phyloP scores from a whole-genome alignment of 2,888 invertebrate genomes.

The Drosophila niveifrons region DNA sequence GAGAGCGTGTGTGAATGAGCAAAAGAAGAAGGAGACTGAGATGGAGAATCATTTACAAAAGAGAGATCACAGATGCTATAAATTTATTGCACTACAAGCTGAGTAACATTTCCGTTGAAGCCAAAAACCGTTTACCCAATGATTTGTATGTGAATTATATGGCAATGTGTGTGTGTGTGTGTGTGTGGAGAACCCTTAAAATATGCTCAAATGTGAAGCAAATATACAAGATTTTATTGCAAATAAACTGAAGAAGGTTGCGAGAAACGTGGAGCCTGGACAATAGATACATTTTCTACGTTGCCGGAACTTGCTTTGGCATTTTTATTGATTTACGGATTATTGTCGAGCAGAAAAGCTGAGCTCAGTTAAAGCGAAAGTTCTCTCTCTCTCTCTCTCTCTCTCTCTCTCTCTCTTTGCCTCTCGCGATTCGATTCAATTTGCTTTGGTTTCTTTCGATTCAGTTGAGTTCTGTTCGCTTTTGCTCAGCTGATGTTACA shows the following conservation, averaged over 20 bases:
- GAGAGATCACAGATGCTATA: conserved; percentile 51
- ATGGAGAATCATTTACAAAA: background rate
- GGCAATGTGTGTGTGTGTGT: conserved; percentile 9
- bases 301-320: conserved; percentile 57
- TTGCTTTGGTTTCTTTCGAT: conserved; percentile 1
- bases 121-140: conserved; percentile 56
- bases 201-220: conserved; percentile 49
- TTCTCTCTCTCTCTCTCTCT: too few relatives aligned
- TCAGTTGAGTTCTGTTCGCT: conserved; percentile 18
- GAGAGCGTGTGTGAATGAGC: background rate
- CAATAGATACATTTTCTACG: conserved; percentile 54
- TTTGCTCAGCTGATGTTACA: conserved; percentile 61
- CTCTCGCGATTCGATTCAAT: conserved; percentile 11
- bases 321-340: conserved; percentile 76
- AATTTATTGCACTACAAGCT: conserved; percentile 63
- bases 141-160: conserved; percentile 42
- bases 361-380: conserved; percentile 29
- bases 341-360: conserved; percentile 44
- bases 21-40: background rate
- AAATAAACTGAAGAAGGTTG: conserved; percentile 42
- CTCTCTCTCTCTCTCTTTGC: too few relatives aligned
- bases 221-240: conserved; percentile 57
- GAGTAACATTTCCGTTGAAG: conserved; percentile 56
- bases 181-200: conserved; percentile 32
- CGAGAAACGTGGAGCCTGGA: conserved; percentile 15